Evolutionary conservation across 1,140 invertebrate species (phyloP).

Genomic region (Camponotus pennsylvanicus): DNA sequence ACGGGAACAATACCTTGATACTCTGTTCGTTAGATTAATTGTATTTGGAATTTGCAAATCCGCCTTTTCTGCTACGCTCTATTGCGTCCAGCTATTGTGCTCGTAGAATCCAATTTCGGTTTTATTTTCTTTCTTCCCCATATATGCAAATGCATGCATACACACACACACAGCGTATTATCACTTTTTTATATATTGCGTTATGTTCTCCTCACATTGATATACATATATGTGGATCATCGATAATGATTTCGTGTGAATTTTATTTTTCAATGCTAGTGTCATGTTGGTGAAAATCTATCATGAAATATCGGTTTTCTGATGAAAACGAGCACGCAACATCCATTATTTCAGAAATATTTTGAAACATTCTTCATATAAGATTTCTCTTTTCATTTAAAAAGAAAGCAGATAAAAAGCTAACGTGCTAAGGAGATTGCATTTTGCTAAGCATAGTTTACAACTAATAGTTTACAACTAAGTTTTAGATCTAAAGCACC

Average conservation of each 20-base stretch:
- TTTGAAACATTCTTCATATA: not conserved
- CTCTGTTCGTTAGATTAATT: slow-evolving; percentile 50
- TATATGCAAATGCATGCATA: not conserved
- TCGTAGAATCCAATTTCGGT: slow-evolving; percentile 42
- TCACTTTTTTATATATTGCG: slow-evolving; percentile 7
- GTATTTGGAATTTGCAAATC: slow-evolving; percentile 50
- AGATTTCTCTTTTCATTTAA: slow-evolving; percentile 34
- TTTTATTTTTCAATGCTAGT: slow-evolving; percentile 31
- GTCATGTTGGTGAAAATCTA: not conserved
- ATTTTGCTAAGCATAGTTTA: slow-evolving; percentile 13
- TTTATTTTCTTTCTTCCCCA: not conserved
- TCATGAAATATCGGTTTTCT: slow-evolving; percentile 24
- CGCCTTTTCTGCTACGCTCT: not conserved
- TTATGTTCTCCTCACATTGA: not conserved
- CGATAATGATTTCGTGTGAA: not conserved
- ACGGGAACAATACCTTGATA: slow-evolving; percentile 17
- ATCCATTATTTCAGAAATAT: slow-evolving; percentile 49
- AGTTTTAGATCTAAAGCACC: not conserved
- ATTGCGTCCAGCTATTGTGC: slow-evolving; percentile 34
- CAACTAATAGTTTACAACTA: not conserved
- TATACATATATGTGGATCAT: not conserved
- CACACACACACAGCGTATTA: too few relatives aligned
- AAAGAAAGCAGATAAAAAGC: slow-evolving; percentile 45
- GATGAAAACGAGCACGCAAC: slow-evolving; percentile 9
- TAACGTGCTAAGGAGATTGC: not conserved